A percentile compares a stretch with the other conserved stretches of the same genome.
These are phyloP conservation scores for Machaerirhynchus nigripectus DNA, from an alignment of 2,113 vertebrate genomes.

Conservation along the genomic window DNA sequence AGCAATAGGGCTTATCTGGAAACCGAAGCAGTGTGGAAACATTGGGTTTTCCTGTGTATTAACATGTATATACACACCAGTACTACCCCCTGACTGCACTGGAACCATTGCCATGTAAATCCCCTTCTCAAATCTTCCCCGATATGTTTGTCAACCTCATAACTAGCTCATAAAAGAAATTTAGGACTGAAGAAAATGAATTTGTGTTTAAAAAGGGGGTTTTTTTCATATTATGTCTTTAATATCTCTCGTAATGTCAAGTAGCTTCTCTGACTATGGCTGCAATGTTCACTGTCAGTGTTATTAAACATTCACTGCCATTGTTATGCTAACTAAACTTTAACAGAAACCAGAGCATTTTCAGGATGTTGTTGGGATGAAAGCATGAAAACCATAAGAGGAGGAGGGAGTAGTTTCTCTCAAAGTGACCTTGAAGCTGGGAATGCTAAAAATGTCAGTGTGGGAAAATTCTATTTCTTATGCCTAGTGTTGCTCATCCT, in stretches of 20 bases:
- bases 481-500: not conserved
- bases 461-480: not conserved
- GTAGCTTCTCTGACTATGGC: not conserved
- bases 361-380: not conserved
- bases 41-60: not conserved
- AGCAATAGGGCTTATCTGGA: not conserved
- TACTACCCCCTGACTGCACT: not conserved
- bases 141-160: not conserved
- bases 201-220: not conserved
- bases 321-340: not conserved
- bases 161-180: not conserved
- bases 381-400: not conserved
- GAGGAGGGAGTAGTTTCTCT: not conserved
- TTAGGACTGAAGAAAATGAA: not conserved
- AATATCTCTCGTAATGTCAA: not conserved
- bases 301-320: not conserved
- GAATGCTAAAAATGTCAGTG: not conserved
- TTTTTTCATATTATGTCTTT: not conserved
- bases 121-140: rapidly evolving
- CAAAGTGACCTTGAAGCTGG: not conserved
- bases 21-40: not conserved
- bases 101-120: not conserved
- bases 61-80: no score
- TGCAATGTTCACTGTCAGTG: not conserved
- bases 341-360: not conserved